Conservation (phyloP, 2,888 invertebrate species). For the Drosophila phalerata region DNA sequence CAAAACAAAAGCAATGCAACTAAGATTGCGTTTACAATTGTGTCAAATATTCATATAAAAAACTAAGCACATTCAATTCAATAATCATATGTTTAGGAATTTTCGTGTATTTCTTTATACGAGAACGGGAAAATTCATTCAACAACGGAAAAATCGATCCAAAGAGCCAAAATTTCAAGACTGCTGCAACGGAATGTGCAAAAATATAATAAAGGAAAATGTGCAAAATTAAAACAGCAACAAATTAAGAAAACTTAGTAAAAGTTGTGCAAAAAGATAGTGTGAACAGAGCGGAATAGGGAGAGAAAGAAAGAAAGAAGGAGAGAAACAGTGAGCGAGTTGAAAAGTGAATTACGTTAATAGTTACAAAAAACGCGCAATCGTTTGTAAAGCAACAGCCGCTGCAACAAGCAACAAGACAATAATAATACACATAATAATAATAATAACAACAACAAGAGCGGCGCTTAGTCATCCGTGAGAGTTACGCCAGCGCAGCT, state of each 20-base stretch:
- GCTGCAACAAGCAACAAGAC: constrained; percentile 43
- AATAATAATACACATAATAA: constrained; percentile 13
- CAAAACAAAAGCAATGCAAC: constrained; percentile 29
- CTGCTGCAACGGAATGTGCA: constrained; percentile 12
- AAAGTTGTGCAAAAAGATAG: constrained; percentile 33
- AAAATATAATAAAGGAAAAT: constrained; percentile 17
- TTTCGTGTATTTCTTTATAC: constrained; percentile 8
- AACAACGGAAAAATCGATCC: constrained; percentile 57
- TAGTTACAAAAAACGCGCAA: constrained; percentile 47
- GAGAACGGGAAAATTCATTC: background rate
- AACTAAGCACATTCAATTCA: constrained; percentile 3
- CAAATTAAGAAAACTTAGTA: constrained; percentile 16
- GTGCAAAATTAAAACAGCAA: constrained; percentile 2
- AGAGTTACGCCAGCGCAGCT: constrained; percentile 68
- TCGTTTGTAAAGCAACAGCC: constrained; percentile 29
- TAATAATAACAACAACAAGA: constrained; percentile 34
- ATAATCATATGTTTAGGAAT: constrained; percentile 2
- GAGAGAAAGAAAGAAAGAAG: constrained; percentile 3
- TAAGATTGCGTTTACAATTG: constrained; percentile 18
- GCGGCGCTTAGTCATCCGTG: constrained; percentile 74
- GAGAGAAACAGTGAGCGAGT: constrained; percentile 12
- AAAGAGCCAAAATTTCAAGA: constrained; percentile 27
- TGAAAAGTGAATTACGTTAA: constrained; percentile 70
- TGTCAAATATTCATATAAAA: constrained; percentile 17
- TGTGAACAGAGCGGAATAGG: background rate